Evolutionary conservation across 2,113 vertebrate species (phyloP).

Genomic region (Podarcis cretensis): DNA sequence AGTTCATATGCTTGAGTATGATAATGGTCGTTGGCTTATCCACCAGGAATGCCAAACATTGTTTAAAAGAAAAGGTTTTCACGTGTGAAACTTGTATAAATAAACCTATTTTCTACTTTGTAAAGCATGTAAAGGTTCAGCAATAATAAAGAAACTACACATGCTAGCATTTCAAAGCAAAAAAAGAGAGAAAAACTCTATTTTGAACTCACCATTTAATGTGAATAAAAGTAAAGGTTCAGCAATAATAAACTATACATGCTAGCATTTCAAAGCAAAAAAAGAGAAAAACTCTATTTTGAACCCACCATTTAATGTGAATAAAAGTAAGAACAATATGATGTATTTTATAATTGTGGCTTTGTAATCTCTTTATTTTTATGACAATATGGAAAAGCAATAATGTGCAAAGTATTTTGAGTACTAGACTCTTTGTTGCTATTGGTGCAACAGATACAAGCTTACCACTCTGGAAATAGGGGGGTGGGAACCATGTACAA

Average conservation of each 20-base stretch:
- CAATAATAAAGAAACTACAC: not conserved
- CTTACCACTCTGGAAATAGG: not conserved
- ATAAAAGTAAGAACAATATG: slow-evolving; percentile 5
- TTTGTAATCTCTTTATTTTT: not conserved
- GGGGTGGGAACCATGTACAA: not conserved
- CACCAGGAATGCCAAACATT: not conserved
- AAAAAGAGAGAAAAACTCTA: not conserved
- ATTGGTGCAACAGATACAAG: not conserved
- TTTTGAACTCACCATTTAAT: not conserved
- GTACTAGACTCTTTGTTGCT: not conserved
- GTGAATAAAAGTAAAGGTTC: not conserved
- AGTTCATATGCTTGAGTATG: not conserved
- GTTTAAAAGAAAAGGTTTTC: not conserved
- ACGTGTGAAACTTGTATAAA: not conserved
- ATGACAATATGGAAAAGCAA: not conserved
- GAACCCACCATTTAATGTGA: not conserved
- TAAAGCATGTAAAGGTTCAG: not conserved
- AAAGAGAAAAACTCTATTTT: not conserved
- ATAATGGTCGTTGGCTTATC: not conserved
- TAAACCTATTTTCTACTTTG: not conserved
- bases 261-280: not conserved
- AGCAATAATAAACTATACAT: not conserved
- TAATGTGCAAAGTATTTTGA: not conserved
- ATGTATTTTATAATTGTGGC: not conserved
- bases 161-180: not conserved